Conservation (phyloP, 2,113 vertebrate species). For the Spilogale gracilis region DNA sequence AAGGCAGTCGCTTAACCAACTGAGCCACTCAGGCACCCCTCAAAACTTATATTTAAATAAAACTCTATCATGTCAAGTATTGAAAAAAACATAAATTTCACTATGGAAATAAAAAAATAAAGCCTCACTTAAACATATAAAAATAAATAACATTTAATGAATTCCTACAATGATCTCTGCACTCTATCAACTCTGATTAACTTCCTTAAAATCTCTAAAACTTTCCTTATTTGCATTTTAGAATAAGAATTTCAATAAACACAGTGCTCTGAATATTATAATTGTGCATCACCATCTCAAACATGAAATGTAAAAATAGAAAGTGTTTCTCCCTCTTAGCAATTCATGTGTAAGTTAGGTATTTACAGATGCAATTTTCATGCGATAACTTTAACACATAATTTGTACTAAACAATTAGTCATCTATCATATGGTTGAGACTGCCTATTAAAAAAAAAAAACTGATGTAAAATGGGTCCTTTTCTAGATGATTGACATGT, state of each 20-base stretch:
- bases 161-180: background rate
- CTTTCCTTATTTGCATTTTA: conserved; percentile 55
- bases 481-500: background rate
- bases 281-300: conserved; percentile 50
- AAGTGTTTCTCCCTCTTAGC: conserved; percentile 61
- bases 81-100: background rate
- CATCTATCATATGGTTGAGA: conserved; percentile 42
- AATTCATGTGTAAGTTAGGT: conserved; percentile 65
- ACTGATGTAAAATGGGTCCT: background rate
- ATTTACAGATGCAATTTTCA: conserved; percentile 66
- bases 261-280: conserved; percentile 48
- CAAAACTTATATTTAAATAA: background rate
- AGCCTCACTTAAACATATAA: background rate
- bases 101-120: background rate
- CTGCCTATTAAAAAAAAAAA: background rate
- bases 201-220: conserved; percentile 42
- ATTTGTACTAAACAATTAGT: conserved; percentile 72
- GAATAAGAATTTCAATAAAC: conserved; percentile 68
- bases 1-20: too few relatives aligned
- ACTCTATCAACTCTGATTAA: conserved; percentile 39
- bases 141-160: conserved; percentile 47
- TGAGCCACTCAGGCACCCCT: too few relatives aligned
- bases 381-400: conserved; percentile 63
- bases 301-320: conserved; percentile 72
- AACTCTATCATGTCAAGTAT: background rate